Percentiles rank a stretch among this genome's conserved stretches.
Evolutionary conservation across 35 echinoderm and acorn worm genomes (phyloP).

Genomic region (Eucidaris tribuloides): DNA sequence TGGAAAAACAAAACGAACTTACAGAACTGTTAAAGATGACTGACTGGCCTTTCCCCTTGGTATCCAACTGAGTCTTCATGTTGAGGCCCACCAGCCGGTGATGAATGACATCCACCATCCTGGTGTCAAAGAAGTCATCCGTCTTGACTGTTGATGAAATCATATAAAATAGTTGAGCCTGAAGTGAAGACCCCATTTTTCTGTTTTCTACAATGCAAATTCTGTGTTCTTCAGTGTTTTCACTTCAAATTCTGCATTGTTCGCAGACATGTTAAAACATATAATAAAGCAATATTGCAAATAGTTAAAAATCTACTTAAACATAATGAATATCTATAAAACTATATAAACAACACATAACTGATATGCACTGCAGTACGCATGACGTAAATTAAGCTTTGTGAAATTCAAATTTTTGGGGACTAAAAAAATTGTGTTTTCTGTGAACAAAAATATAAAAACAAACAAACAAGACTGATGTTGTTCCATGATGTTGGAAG

Average conservation of each 20-base stretch:
- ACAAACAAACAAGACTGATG: too few species aligned
- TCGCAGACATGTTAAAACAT: background rate
- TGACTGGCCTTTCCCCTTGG: conserved; percentile 53
- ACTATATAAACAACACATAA: background rate
- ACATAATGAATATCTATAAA: background rate
- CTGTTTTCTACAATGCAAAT: too few species aligned
- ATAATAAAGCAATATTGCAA: background rate
- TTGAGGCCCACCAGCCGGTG: conserved; percentile 83
- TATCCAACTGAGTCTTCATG: conserved; percentile 73
- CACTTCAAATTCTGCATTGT: background rate
- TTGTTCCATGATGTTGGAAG: too few species aligned
- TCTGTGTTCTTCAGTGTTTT: too few species aligned
- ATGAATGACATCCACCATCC: conserved; percentile 80
- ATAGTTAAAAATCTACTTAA: background rate
- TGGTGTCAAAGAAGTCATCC: conserved; percentile 93
- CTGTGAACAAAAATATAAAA: too few species aligned
- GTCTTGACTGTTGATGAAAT: conserved; percentile 96
- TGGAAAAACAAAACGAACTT: conserved; percentile 4
- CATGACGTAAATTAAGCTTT: too few species aligned
- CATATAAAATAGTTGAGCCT: background rate
- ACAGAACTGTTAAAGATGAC: conserved; percentile 82
- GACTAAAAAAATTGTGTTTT: too few species aligned
- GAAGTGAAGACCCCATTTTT: too few species aligned
- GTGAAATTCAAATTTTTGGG: too few species aligned
- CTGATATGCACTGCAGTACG: too few species aligned